Evolutionary conservation across 2,888 invertebrate genomes (phyloP).

Genomic region (Drosophila formosana): DNA sequence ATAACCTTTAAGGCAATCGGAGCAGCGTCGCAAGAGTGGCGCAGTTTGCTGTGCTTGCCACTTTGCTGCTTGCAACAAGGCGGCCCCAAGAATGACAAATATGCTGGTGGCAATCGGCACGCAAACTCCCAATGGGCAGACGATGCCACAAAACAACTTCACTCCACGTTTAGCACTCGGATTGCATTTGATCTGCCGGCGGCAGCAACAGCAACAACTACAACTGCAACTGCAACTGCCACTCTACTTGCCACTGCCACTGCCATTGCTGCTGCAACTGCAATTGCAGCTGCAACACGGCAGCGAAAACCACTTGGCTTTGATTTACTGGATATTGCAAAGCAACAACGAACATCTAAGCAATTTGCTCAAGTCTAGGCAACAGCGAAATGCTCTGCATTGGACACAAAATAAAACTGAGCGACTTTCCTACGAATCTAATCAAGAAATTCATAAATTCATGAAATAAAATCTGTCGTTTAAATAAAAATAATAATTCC

Average conservation of each 20-base stretch:
- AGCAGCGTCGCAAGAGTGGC: constrained; percentile 35
- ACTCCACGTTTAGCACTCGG: constrained; percentile 20
- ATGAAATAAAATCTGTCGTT: too few relatives aligned
- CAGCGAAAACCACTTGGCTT: constrained; percentile 24
- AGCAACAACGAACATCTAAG: constrained; percentile 1
- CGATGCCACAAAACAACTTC: constrained; percentile 29
- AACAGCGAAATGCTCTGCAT: constrained; percentile 3
- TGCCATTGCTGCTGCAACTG: background rate
- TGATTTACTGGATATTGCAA: constrained; percentile 51
- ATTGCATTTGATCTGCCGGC: constrained; percentile 44
- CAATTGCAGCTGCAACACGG: background rate
- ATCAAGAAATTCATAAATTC: too few relatives aligned
- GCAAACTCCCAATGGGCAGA: constrained; percentile 57
- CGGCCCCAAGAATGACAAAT: constrained; percentile 70
- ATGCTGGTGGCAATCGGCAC: constrained; percentile 58
- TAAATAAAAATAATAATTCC: too few relatives aligned
- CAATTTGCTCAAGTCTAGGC: background rate
- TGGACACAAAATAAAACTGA: too few relatives aligned
- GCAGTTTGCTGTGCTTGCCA: constrained; percentile 13
- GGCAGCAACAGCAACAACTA: constrained; percentile 5
- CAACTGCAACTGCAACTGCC: too few relatives aligned
- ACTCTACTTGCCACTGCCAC: too few relatives aligned
- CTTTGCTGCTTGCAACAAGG: constrained; percentile 45
- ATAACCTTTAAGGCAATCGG: constrained; percentile 76
- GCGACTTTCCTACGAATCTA: too few relatives aligned